Percentiles rank a stretch among this genome's conserved stretches.
Evolutionary conservation across 2,797 vertebrate species (phyloP).

Genomic region (Darevskia mixta): DNA sequence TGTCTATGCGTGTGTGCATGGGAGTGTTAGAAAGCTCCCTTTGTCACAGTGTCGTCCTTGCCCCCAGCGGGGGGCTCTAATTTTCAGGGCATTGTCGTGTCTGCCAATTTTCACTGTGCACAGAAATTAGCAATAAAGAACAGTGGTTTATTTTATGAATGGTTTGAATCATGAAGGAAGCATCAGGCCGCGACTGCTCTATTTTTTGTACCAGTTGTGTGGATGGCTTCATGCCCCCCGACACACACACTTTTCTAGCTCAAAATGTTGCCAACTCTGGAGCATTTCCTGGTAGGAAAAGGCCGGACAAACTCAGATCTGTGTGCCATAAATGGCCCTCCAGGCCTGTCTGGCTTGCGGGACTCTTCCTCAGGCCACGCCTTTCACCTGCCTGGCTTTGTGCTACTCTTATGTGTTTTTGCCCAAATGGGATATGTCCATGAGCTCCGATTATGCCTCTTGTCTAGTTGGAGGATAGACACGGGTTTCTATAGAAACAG

Average conservation of each 20-base stretch:
- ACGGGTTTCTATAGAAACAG: no score
- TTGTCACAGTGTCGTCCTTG: not conserved
- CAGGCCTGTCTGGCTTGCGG: no score
- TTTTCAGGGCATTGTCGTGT: not conserved
- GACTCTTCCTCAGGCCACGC: no score
- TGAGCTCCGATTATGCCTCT: no score
- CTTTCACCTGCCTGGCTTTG: no score
- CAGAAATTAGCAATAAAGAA: conserved; percentile 22
- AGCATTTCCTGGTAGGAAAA: not conserved
- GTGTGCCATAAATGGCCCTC: no score
- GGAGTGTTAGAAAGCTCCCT: not conserved
- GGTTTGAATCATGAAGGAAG: not conserved
- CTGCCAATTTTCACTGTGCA: conserved; percentile 16
- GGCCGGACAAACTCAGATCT: no score
- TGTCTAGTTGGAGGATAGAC: no score
- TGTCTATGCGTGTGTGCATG: not conserved
- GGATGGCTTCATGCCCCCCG: not conserved
- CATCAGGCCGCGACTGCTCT: not conserved
- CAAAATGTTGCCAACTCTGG: not conserved
- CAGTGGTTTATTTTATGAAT: not conserved
- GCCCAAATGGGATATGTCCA: no score
- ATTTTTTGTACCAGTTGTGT: not conserved
- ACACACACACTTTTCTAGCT: not conserved
- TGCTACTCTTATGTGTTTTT: no score
- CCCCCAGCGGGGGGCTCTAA: not conserved